Percentiles rank a stretch among this genome's conserved stretches.
These are phyloP conservation scores for Bombus polaris DNA, from an alignment of 1,140 invertebrate genomes.

Conservation along the genomic window DNA sequence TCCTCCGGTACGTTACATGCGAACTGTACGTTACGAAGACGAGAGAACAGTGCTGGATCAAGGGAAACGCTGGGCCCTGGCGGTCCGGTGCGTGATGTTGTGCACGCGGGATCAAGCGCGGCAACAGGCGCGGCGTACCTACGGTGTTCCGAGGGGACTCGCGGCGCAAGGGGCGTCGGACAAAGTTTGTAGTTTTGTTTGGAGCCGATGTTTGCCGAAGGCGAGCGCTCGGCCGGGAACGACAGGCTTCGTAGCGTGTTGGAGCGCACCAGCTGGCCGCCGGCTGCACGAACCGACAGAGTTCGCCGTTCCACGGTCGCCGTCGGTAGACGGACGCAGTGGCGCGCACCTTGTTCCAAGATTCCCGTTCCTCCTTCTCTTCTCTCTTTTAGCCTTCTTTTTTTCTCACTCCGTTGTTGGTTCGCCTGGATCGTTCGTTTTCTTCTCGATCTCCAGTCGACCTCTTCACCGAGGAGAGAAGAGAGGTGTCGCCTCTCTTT, in stretches of 20 bases:
- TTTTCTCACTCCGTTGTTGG: not conserved
- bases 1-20: no score
- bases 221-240: constrained; percentile 69
- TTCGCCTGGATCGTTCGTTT: not conserved
- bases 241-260: constrained; percentile 66
- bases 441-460: not conserved
- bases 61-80: not conserved
- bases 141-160: not conserved
- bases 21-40: not conserved
- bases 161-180: constrained; percentile 27
- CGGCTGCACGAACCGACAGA: constrained; percentile 72
- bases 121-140: constrained; percentile 41
- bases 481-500: no score
- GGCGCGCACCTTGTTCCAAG: constrained; percentile 61
- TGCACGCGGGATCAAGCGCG: not conserved
- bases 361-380: constrained; percentile 32
- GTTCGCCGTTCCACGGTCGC: constrained; percentile 79
- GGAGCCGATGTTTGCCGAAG: constrained; percentile 74
- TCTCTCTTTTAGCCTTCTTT: constrained; percentile 7
- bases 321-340: constrained; percentile 73
- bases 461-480: not conserved
- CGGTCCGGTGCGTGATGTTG: not conserved
- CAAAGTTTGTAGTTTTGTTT: constrained; percentile 69
- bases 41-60: constrained; percentile 1
- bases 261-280: constrained; percentile 66